Evolutionary conservation across 2,797 vertebrate genomes (phyloP).

Genomic region (Phrynocephalus guinanensis): DNA sequence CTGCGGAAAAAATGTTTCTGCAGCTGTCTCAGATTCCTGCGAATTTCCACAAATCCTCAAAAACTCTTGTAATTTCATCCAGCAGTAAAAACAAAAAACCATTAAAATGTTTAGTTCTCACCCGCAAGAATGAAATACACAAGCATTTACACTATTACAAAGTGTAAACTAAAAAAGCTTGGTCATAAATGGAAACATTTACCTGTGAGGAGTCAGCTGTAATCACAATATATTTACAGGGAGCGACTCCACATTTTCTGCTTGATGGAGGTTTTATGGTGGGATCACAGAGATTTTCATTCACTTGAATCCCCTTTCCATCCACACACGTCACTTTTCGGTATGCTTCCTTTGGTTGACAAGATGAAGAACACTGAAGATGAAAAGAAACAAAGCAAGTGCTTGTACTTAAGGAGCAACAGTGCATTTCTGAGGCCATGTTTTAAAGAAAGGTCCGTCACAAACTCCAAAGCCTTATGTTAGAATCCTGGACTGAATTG

Average conservation of each 20-base stretch:
- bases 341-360: constrained; percentile 78
- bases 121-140: too few species aligned
- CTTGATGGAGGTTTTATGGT: constrained; percentile 73
- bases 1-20: too few species aligned
- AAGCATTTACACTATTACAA: not conserved
- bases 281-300: constrained; percentile 83
- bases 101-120: too few species aligned
- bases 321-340: constrained; percentile 83
- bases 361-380: constrained; percentile 85
- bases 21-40: too few species aligned
- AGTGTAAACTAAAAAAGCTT: not conserved
- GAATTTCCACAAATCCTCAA: too few species aligned
- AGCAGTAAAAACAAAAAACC: too few species aligned
- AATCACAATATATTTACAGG: constrained; percentile 84
- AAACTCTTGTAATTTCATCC: too few species aligned
- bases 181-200: not conserved
- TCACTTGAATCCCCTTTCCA: constrained; percentile 73
- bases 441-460: not conserved
- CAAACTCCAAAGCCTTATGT: not conserved
- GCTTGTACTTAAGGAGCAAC: not conserved
- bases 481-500: not conserved
- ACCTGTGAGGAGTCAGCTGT: constrained; percentile 91
- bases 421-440: not conserved
- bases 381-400: constrained; percentile 26
- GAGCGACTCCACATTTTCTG: constrained; percentile 77